These are phyloP conservation scores for Epinotia ramella DNA, from an alignment of 2,888 invertebrate genomes.

Conservation along the genomic window DNA sequence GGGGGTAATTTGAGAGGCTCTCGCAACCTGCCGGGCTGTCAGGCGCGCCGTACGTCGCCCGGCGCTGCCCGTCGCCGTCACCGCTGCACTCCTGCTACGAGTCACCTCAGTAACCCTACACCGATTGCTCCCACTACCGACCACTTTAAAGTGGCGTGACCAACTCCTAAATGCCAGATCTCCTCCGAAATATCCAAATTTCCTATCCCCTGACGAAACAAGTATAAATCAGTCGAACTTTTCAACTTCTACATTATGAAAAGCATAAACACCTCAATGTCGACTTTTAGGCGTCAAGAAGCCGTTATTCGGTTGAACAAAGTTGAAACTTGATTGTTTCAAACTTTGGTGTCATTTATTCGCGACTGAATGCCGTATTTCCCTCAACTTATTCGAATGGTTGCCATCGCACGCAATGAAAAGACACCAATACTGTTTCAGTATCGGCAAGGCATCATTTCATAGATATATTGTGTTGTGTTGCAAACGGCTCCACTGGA, in stretches of 20 bases:
- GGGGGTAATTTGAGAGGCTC: slow-evolving; percentile 83
- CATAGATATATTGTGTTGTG: slow-evolving; percentile 21
- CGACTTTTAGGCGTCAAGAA: slow-evolving; percentile 19
- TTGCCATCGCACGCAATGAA: slow-evolving; percentile 22
- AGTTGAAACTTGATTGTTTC: not conserved
- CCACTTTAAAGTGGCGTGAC: slow-evolving; percentile 47
- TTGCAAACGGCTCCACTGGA: slow-evolving; percentile 21
- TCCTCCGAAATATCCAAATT: not conserved
- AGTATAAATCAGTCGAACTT: slow-evolving; percentile 2
- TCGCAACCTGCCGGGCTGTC: slow-evolving; percentile 56
- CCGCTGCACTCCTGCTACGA: slow-evolving; percentile 50
- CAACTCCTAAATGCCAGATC: slow-evolving; percentile 33
- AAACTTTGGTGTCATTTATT: slow-evolving; percentile 29
- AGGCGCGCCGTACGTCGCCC: slow-evolving; percentile 48
- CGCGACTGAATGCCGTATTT: slow-evolving; percentile 10
- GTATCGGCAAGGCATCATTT: slow-evolving; percentile 15
- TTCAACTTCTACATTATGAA: slow-evolving; percentile 3
- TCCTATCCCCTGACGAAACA: not conserved
- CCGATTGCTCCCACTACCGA: slow-evolving; percentile 49
- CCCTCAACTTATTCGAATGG: slow-evolving; percentile 12
- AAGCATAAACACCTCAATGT: slow-evolving; percentile 19
- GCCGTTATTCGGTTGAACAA: slow-evolving; percentile 10
- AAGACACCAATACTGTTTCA: slow-evolving; percentile 9
- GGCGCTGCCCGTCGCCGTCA: slow-evolving; percentile 58
- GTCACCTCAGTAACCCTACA: slow-evolving; percentile 66